Conservation (phyloP, 2,888 invertebrate species). For the Yponomeuta cagnagella region DNA sequence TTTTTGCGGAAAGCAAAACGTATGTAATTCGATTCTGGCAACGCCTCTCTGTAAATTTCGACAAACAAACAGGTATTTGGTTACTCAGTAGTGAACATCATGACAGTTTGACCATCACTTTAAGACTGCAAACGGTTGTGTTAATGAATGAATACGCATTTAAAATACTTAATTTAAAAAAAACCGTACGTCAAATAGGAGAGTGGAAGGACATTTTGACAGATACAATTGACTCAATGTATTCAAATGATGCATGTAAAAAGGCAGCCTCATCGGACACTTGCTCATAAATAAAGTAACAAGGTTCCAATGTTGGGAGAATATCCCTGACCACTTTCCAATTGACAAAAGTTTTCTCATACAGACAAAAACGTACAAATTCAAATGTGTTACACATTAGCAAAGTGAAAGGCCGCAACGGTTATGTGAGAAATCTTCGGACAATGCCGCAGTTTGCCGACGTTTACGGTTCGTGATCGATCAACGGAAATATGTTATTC, state of each 20-base stretch:
- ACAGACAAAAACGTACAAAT: background rate
- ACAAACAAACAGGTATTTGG: too few species aligned
- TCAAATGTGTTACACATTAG: background rate
- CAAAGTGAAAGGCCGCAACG: background rate
- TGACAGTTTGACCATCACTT: too few species aligned
- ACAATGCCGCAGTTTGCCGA: constrained; percentile 71
- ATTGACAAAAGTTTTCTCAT: background rate
- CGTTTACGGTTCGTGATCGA: constrained; percentile 64
- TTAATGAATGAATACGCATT: too few species aligned
- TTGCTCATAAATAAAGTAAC: background rate
- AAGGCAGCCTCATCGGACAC: background rate
- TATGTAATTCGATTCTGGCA: background rate
- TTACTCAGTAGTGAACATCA: too few species aligned
- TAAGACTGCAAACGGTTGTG: too few species aligned
- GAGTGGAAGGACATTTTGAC: background rate
- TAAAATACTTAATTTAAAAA: too few species aligned
- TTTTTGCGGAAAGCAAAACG: background rate
- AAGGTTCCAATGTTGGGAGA: background rate
- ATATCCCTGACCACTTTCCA: background rate
- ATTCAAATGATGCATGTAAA: too few species aligned
- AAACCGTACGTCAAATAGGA: background rate
- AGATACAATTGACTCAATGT: background rate
- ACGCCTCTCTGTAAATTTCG: background rate
- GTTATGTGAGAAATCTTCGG: constrained; percentile 67
- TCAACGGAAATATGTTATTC: constrained; percentile 66